Base-by-base conservation (phyloP, 92 coral and sea anemone species). In the Meandrina meandrites region DNA sequence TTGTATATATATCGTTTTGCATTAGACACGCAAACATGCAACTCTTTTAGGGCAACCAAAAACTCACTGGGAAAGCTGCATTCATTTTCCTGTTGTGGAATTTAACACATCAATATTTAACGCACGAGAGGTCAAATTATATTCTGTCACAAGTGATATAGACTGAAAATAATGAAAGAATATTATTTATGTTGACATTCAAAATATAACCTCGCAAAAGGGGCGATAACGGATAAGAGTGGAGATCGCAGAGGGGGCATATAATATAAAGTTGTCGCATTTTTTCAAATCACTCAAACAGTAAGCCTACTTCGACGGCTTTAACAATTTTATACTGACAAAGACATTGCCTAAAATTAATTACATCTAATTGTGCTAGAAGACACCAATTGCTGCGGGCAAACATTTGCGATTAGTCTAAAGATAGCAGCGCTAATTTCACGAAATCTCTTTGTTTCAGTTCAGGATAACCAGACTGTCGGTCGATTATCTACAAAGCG, bases 391-490 rank as follows among this genome's bases (percentile, higher is more conserved):
- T 36, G 74, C 75, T 75, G 88, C 81, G 53, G 88, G 88, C 58
- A 75, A 75, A 84, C 40, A 75, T 84, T 56, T 10, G 74, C 74
- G 74, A 84, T 84, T 83, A 83, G 77, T 50, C 67, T 21, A 31
- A 69, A 45, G 68, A 83, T 35, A 71, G 47, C 45, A 2, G 45
- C 34, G 78, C 35, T 71, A 70, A 70, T 71, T 69, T 83, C 30
- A 60, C 78, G 78, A 58, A 36, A 71, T 48, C 32, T 32, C 86
- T 81, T 81, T 66, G 58, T 81, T 81, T 53, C 24, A 35, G 75
- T 17, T 30, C 40, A 54, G 40, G 56, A 62, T 40, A 40, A 81
- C 13, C 78, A 73, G 27, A 73, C 62, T 83, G 17, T 48, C 51
- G 68, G 86, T 19, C 51, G 53, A 70, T 67, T 21, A 50, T 47